Evolutionary conservation across 2,113 vertebrate genomes (phyloP).

Genomic region (human (Homo sapiens)): GRCh38 chr7:148914501-148915000

Average conservation of each 20-base stretch:
- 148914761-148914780: neutral
- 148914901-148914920: neutral
- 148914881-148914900: neutral
- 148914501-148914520: neutral
- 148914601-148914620: too few relatives aligned
- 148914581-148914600: neutral
- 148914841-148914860: neutral
- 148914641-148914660: too few relatives aligned
- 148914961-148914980: too few relatives aligned
- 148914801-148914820: too few relatives aligned
- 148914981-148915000: neutral
- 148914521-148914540: neutral
- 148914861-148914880: neutral
- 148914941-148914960: neutral
- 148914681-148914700: neutral
- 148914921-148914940: neutral
- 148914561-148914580: neutral
- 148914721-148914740: neutral
- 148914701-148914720: neutral
- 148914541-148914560: rapidly evolving
- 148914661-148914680: too few relatives aligned
- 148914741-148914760: neutral
- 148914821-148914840: neutral
- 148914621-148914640: neutral
- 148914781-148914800: neutral